These are phyloP conservation scores for Alviniconcha marisindica DNA, from an alignment of 1,140 invertebrate genomes.

Conservation along the genomic window DNA sequence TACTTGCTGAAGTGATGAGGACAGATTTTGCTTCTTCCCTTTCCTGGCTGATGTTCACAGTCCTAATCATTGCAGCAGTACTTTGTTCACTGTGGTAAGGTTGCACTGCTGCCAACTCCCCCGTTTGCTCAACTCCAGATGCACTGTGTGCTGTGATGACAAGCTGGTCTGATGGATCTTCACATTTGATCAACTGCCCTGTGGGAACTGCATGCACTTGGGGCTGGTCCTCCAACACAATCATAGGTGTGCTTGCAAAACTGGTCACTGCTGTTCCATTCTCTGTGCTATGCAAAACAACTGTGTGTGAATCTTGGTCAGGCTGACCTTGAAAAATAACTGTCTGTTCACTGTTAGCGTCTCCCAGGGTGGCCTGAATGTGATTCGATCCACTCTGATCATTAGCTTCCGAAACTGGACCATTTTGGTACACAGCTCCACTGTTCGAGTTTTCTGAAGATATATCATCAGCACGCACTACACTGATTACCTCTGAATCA, in stretches of 20 bases:
- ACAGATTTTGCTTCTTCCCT: no score
- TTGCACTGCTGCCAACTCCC: no score
- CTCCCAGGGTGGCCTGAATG: neutral
- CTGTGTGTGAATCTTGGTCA: neutral
- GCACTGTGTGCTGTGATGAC: no score
- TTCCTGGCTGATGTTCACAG: no score
- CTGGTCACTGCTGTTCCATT: neutral
- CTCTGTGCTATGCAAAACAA: neutral
- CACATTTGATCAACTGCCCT: neutral
- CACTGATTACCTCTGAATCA: constrained; percentile 21
- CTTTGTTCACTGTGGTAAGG: no score
- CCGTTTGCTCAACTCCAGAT: no score
- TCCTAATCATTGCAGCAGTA: no score
- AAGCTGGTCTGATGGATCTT: no score
- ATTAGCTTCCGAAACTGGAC: neutral
- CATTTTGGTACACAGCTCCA: neutral
- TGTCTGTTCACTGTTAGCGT: neutral
- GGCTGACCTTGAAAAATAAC: neutral
- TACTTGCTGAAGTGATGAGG: no score
- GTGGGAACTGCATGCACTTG: neutral
- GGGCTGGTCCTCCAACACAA: neutral
- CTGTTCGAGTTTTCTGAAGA: neutral
- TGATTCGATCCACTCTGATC: neutral
- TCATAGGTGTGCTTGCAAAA: neutral
- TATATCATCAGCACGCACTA: constrained; percentile 4